Evolutionary conservation across 2,888 invertebrate species (phyloP).

Genomic region (Oithona nana): DNA sequence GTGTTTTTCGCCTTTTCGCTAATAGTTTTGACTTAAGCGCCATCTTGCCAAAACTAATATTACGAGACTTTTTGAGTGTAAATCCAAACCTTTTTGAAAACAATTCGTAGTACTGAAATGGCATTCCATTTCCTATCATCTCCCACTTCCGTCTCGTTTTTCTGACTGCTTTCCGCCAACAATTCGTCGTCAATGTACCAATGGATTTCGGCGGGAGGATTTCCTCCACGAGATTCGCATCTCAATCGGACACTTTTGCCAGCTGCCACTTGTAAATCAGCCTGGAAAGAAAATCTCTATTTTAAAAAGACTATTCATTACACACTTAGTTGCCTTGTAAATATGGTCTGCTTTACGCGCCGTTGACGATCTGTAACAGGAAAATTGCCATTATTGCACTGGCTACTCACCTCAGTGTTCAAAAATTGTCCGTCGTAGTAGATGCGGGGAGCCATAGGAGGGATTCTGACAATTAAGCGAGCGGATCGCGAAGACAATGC

Average conservation of each 20-base stretch:
- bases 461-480: conserved; percentile 53
- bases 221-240: conserved; percentile 15
- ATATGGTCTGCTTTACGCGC: background rate
- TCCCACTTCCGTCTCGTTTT: conserved; percentile 12
- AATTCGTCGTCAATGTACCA: conserved; percentile 14
- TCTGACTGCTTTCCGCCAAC: background rate
- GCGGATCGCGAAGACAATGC: conserved; percentile 66
- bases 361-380: too few species aligned
- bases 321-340: background rate
- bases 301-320: background rate
- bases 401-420: background rate
- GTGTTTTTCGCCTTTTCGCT: too few species aligned
- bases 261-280: background rate
- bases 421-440: conserved; percentile 4
- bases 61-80: too few species aligned
- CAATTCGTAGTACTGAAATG: background rate
- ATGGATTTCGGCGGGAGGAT: conserved; percentile 1
- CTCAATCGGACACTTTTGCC: background rate
- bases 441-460: conserved; percentile 1
- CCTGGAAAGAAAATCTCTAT: background rate
- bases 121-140: conserved; percentile 3
- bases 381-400: too few species aligned
- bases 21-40: too few species aligned
- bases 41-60: too few species aligned
- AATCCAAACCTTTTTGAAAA: background rate